These are phyloP conservation scores for Tetramorium bicarinatum DNA, from an alignment of 2,888 invertebrate species.

Conservation along the genomic window DNA sequence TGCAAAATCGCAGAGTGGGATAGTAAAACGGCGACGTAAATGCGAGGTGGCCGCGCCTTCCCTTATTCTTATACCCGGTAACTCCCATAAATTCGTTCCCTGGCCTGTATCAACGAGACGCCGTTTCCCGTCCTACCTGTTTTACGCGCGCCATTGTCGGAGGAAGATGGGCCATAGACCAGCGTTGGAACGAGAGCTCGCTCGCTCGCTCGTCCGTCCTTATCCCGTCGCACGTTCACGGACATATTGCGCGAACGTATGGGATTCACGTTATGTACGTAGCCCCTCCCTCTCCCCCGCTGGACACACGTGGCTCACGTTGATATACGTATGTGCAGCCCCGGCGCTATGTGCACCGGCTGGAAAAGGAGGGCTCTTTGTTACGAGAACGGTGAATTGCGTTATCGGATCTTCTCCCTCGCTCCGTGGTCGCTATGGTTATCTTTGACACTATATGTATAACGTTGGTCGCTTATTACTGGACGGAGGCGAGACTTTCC, in stretches of 20 bases:
- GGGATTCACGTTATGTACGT: slow-evolving; percentile 62
- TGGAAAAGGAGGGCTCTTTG: slow-evolving; percentile 57
- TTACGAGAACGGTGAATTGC: slow-evolving; percentile 60
- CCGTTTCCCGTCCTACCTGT: slow-evolving; percentile 70
- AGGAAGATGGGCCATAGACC: slow-evolving; percentile 52
- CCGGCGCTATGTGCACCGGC: slow-evolving; percentile 32
- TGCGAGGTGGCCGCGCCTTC: slow-evolving; percentile 60
- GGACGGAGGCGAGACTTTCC: slow-evolving; percentile 1
- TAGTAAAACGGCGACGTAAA: slow-evolving; percentile 79
- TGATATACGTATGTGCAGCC: slow-evolving; percentile 25
- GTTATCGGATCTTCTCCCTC: slow-evolving; percentile 61
- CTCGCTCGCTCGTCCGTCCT: slow-evolving; percentile 23
- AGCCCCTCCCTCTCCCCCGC: background rate
- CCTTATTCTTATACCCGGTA: slow-evolving; percentile 78
- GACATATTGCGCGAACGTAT: slow-evolving; percentile 58
- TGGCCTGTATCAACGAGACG: slow-evolving; percentile 77
- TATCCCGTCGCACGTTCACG: slow-evolving; percentile 31
- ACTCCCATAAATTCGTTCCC: slow-evolving; percentile 79
- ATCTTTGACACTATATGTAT: slow-evolving; percentile 44
- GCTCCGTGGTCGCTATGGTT: slow-evolving; percentile 49
- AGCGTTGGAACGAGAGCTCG: slow-evolving; percentile 47
- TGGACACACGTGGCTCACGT: slow-evolving; percentile 50
- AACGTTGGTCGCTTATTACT: slow-evolving; percentile 54
- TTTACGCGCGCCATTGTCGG: slow-evolving; percentile 78
- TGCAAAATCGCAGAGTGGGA: slow-evolving; percentile 78